phyloP scores from a whole-genome alignment of 2,797 vertebrate genomes.

The Neosalanx taihuensis region DNA sequence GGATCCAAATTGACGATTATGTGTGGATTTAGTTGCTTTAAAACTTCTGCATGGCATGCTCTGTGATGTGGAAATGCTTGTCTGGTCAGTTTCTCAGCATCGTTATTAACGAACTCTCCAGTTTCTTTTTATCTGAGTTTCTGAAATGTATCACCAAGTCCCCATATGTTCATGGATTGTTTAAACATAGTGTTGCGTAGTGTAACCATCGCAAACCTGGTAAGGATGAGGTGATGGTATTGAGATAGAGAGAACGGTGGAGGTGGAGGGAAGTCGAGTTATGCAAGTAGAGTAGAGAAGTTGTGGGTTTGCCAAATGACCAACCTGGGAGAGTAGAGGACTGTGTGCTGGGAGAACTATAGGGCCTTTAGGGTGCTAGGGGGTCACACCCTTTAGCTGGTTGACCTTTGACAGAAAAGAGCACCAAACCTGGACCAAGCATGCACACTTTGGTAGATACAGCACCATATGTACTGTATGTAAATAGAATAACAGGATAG shows the following conservation, averaged over 20 bases:
- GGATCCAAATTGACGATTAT: constrained; percentile 24
- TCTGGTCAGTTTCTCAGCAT: constrained; percentile 48
- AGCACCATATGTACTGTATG: not conserved
- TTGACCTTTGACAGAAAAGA: not conserved
- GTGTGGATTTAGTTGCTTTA: constrained; percentile 65
- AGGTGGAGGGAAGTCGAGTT: not conserved
- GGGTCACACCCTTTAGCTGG: not conserved
- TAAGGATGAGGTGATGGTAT: not conserved
- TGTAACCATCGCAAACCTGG: too few species aligned
- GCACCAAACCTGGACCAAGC: not conserved
- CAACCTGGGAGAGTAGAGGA: not conserved
- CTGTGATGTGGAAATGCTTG: constrained; percentile 58
- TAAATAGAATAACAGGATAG: not conserved
- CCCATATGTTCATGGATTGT: constrained; percentile 19
- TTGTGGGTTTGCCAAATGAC: constrained; percentile 1
- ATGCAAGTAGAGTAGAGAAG: not conserved
- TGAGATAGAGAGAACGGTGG: not conserved
- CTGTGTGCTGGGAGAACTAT: not conserved
- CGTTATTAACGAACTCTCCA: constrained; percentile 37
- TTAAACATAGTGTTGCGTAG: constrained; percentile 16
- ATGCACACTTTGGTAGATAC: not conserved
- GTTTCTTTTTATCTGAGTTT: constrained; percentile 10
- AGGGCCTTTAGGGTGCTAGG: too few species aligned
- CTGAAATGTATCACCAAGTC: constrained; percentile 41
- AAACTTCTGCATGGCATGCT: constrained; percentile 77